These are phyloP conservation scores for Lepus timidus DNA, from an alignment of 2,113 vertebrate species.

Conservation along the genomic window DNA sequence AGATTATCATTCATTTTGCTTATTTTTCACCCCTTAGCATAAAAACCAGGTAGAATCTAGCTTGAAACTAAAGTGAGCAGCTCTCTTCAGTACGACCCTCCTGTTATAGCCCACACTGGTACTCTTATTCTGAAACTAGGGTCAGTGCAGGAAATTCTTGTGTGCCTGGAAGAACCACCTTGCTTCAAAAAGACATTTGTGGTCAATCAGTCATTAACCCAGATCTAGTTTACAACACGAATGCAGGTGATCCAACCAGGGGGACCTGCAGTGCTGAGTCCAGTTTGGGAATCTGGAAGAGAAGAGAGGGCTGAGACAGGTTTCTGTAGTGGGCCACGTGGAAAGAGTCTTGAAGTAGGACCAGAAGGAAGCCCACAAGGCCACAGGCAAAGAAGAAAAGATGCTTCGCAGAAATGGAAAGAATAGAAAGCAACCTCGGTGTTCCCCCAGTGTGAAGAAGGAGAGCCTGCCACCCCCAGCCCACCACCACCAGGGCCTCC, in stretches of 20 bases:
- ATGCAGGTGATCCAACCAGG: conserved; percentile 1
- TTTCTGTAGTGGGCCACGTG: background rate
- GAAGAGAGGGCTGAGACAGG: background rate
- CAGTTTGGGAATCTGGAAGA: background rate
- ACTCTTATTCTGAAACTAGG: background rate
- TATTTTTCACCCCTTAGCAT: background rate
- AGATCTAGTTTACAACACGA: background rate
- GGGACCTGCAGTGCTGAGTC: background rate
- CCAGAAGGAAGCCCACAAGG: background rate
- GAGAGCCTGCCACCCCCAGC: background rate
- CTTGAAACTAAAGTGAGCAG: conserved; percentile 31
- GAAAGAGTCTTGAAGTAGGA: background rate
- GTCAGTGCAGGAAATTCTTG: background rate
- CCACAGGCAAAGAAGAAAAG: background rate
- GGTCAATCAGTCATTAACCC: background rate
- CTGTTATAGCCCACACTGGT: background rate
- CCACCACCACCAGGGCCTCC: background rate
- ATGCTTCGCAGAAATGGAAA: background rate
- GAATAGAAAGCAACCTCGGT: background rate
- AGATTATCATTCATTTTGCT: background rate
- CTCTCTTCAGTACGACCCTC: background rate
- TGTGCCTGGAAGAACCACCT: background rate
- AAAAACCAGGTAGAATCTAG: background rate
- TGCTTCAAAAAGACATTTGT: conserved; percentile 30
- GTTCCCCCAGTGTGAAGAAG: background rate